phyloP scores from a whole-genome alignment of 1,140 invertebrate genomes.

The Drosophila guanche region DNA sequence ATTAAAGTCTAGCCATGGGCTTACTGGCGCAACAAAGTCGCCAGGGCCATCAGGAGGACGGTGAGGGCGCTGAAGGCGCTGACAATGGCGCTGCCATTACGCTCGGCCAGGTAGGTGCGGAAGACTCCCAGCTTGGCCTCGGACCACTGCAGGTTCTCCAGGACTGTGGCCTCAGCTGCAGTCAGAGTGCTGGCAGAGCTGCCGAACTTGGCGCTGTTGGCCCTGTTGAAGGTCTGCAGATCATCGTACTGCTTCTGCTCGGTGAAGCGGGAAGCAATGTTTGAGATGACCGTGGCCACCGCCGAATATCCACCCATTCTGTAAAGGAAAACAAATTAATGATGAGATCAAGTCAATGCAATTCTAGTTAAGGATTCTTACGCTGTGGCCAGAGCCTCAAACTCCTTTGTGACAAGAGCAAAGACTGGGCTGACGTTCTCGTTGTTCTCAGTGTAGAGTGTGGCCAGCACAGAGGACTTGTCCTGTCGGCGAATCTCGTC shows the following conservation, averaged over 20 bases:
- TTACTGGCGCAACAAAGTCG: conserved; percentile 59
- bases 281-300: conserved; percentile 83
- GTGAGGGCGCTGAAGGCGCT: conserved; percentile 61
- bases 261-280: conserved; percentile 84
- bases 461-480: conserved; percentile 77
- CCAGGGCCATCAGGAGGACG: conserved; percentile 59
- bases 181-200: conserved; percentile 47
- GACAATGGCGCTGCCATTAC: conserved; percentile 52
- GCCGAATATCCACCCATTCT: conserved; percentile 82
- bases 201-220: conserved; percentile 55
- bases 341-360: neutral
- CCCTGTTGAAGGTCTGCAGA: conserved; percentile 58
- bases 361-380: conserved; percentile 74
- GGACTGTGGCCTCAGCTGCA: conserved; percentile 49
- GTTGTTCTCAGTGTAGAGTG: conserved; percentile 83
- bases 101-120: conserved; percentile 52
- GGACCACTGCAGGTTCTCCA: conserved; percentile 63
- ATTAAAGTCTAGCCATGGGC: neutral
- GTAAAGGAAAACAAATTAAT: conserved; percentile 33
- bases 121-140: conserved; percentile 44
- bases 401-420: conserved; percentile 83
- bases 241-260: conserved; percentile 80
- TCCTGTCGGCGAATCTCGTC: conserved; percentile 83
- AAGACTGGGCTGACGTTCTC: conserved; percentile 84
- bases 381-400: conserved; percentile 80